phyloP scores from a whole-genome alignment of 2,888 invertebrate species.

The Ennomos quercinarius region DNA sequence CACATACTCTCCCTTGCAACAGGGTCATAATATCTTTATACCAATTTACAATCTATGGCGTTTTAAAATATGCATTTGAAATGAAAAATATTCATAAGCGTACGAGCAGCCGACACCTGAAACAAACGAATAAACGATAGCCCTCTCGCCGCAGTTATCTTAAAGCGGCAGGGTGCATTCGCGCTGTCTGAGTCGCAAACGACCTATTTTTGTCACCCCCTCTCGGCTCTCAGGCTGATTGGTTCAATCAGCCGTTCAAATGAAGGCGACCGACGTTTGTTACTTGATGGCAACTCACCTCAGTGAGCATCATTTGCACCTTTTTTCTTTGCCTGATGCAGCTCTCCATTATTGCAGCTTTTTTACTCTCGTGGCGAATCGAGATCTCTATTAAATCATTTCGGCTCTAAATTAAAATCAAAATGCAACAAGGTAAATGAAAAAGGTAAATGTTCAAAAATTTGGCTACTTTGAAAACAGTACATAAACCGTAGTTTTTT shows the following conservation, averaged over 20 bases:
- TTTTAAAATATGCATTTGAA: not conserved
- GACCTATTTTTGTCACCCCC: constrained; percentile 56
- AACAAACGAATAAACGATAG: constrained; percentile 6
- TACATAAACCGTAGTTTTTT: not conserved
- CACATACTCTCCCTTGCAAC: too few species aligned
- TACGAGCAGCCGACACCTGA: not conserved
- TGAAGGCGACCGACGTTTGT: constrained; percentile 40
- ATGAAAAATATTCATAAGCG: not conserved
- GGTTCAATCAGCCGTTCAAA: constrained; percentile 53
- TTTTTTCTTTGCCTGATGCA: constrained; percentile 27
- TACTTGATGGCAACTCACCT: constrained; percentile 28
- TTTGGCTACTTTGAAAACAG: too few species aligned
- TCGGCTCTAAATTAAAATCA: constrained; percentile 8
- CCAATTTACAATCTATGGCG: too few species aligned
- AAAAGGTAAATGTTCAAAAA: not conserved
- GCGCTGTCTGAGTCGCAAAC: constrained; percentile 40
- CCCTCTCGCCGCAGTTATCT: not conserved
- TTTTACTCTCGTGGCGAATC: constrained; percentile 16
- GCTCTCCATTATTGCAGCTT: constrained; percentile 21
- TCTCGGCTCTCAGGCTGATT: constrained; percentile 43
- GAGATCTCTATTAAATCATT: constrained; percentile 19
- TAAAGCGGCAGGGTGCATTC: constrained; percentile 41
- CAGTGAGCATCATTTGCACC: constrained; percentile 23
- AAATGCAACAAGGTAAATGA: not conserved
- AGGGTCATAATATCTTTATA: too few species aligned